Percentiles rank a stretch among this genome's conserved stretches.
These are phyloP conservation scores for Microctenopoma lineatum DNA, from an alignment of 2,797 vertebrate genomes.

Conservation along the genomic window DNA sequence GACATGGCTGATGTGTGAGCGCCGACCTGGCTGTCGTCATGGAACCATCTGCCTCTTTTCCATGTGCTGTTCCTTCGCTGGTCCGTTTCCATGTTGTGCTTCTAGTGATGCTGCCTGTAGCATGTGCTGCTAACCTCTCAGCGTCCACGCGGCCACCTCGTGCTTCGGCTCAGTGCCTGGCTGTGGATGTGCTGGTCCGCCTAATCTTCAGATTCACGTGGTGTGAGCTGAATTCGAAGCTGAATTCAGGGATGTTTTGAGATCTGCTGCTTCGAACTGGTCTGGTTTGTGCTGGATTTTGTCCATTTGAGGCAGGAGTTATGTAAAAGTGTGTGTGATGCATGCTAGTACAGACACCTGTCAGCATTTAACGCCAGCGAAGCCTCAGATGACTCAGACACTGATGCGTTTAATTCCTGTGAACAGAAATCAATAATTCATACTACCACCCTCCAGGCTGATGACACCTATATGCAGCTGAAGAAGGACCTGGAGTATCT, in stretches of 20 bases:
- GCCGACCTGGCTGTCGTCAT: slow-evolving; percentile 29
- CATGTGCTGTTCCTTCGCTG: slow-evolving; percentile 48
- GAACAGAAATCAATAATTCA: slow-evolving; percentile 11
- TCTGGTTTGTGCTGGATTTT: slow-evolving; percentile 36
- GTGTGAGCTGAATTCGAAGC: slow-evolving; percentile 31
- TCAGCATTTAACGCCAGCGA: not conserved
- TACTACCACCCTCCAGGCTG: slow-evolving; percentile 80
- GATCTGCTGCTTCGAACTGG: slow-evolving; percentile 14
- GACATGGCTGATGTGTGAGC: slow-evolving; percentile 43
- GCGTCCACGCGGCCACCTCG: slow-evolving; percentile 53
- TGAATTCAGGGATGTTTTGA: slow-evolving; percentile 7
- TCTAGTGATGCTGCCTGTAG: slow-evolving; percentile 45
- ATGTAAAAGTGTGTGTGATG: slow-evolving; percentile 20
- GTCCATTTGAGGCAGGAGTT: slow-evolving; percentile 19
- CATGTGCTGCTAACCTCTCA: slow-evolving; percentile 59
- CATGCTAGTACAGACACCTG: slow-evolving; percentile 39
- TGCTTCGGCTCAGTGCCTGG: slow-evolving; percentile 51
- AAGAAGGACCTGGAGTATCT: slow-evolving; percentile 97
- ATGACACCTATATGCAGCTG: slow-evolving; percentile 94
- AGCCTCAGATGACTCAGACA: not conserved
- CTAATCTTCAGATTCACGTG: slow-evolving; percentile 22
- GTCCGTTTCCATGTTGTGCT: slow-evolving; percentile 50
- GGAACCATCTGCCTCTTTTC: slow-evolving; percentile 48
- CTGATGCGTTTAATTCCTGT: not conserved
- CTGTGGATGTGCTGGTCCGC: slow-evolving; percentile 34